These are phyloP conservation scores for Uria lomvia DNA, from an alignment of 2,113 vertebrate genomes.

Conservation along the genomic window DNA sequence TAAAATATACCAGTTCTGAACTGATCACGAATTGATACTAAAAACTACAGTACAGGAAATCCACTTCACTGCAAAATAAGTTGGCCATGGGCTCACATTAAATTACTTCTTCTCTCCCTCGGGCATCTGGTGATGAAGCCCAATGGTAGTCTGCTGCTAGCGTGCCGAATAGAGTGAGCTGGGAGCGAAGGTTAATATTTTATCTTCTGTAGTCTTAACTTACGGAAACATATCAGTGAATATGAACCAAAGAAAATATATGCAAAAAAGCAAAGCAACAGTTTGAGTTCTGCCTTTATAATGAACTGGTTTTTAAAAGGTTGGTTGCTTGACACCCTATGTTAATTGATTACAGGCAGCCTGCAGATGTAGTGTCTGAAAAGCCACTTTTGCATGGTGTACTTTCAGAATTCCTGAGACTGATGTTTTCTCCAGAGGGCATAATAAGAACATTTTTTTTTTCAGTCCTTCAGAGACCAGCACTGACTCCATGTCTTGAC, in stretches of 20 bases:
- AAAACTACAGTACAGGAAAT: background rate
- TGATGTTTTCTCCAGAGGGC: constrained; percentile 16
- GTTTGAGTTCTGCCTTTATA: background rate
- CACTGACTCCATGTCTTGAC: background rate
- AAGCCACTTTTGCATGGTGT: background rate
- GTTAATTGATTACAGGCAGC: background rate
- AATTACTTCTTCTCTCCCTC: background rate
- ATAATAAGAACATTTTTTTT: background rate
- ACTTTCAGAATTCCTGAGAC: background rate
- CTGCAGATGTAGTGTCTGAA: background rate
- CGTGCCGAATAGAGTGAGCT: background rate
- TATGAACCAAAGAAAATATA: background rate
- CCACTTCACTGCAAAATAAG: constrained; percentile 16
- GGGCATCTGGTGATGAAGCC: background rate
- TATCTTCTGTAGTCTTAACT: background rate
- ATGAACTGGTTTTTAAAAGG: background rate
- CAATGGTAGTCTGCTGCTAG: background rate
- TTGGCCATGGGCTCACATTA: background rate
- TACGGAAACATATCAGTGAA: background rate
- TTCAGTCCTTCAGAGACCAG: background rate
- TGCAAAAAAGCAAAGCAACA: background rate
- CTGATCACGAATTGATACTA: background rate
- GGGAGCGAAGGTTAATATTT: background rate
- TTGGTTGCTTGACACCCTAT: background rate
- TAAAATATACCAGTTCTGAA: background rate